phyloP scores from a whole-genome alignment of 2,797 vertebrate species.

The Australoheros facetus region DNA sequence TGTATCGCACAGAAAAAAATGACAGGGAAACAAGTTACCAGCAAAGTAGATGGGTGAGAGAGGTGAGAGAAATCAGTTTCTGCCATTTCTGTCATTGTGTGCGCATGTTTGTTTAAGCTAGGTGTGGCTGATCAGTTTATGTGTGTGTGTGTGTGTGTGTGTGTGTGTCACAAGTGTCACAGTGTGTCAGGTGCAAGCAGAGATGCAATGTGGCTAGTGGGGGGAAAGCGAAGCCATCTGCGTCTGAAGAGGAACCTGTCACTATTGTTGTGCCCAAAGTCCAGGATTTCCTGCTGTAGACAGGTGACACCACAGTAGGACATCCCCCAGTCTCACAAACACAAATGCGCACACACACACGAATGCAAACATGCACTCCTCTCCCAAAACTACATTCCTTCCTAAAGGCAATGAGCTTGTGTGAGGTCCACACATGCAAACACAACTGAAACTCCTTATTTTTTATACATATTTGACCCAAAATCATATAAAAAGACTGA shows the following conservation, averaged over 20 bases:
- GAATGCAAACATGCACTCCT: neutral
- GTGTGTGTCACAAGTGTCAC: constrained; percentile 63
- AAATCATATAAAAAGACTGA: neutral
- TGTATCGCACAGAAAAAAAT: constrained; percentile 26
- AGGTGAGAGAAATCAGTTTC: neutral
- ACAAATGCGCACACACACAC: constrained; percentile 13
- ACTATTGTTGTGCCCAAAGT: constrained; percentile 84
- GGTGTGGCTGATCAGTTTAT: constrained; percentile 43
- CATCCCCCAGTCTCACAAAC: constrained; percentile 51
- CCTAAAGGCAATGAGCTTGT: constrained; percentile 36
- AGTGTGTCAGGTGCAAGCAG: constrained; percentile 71
- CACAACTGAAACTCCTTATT: constrained; percentile 6
- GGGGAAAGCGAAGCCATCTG: constrained; percentile 86
- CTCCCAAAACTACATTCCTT: constrained; percentile 28
- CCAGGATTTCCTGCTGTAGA: constrained; percentile 80
- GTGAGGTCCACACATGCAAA: constrained; percentile 37
- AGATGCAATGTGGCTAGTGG: constrained; percentile 83
- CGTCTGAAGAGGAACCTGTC: constrained; percentile 92
- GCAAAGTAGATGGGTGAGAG: constrained; percentile 5
- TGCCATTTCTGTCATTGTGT: constrained; percentile 1
- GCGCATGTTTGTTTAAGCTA: constrained; percentile 7
- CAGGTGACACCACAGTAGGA: constrained; percentile 86
- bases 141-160: constrained; percentile 25
- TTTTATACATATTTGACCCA: constrained; percentile 3
- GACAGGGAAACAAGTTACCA: constrained; percentile 44